Conservation (phyloP, 2,113 vertebrate species). For the Dipodomys merriami region DNA sequence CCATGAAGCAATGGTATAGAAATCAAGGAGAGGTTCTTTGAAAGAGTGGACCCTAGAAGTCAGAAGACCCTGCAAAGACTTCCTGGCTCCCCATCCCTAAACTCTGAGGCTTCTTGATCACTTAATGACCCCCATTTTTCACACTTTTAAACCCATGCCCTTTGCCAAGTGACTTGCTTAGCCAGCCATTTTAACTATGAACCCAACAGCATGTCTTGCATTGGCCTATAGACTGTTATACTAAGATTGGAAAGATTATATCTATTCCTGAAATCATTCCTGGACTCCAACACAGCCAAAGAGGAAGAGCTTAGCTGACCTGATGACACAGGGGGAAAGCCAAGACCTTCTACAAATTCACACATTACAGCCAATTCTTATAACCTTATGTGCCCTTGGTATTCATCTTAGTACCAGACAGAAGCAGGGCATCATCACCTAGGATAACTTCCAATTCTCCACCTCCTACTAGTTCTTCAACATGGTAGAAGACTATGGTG, state of each 20-base stretch:
- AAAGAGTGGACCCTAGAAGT: not conserved
- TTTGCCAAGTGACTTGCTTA: no score
- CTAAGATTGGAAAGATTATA: not conserved
- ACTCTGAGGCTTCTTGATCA: not conserved
- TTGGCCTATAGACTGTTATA: not conserved
- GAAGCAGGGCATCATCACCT: not conserved
- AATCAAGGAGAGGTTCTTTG: fast-evolving
- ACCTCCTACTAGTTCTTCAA: not conserved
- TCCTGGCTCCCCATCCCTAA: no score
- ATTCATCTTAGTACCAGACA: not conserved
- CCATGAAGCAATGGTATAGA: not conserved
- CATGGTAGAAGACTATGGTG: no score
- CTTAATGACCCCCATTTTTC: not conserved
- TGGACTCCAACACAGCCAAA: not conserved
- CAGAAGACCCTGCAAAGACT: no score
- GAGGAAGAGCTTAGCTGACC: no score
- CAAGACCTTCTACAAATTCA: not conserved
- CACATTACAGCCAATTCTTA: not conserved
- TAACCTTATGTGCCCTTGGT: no score
- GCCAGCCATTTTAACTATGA: not conserved
- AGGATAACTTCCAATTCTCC: fast-evolving
- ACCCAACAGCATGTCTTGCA: not conserved
- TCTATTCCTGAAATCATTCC: no score
- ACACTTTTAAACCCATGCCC: not conserved
- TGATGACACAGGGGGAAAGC: not conserved